A percentile compares a stretch with the other conserved stretches of the same genome.
Evolutionary conservation across 2,113 vertebrate species (phyloP).

Genomic region (Heterotis niloticus): DNA sequence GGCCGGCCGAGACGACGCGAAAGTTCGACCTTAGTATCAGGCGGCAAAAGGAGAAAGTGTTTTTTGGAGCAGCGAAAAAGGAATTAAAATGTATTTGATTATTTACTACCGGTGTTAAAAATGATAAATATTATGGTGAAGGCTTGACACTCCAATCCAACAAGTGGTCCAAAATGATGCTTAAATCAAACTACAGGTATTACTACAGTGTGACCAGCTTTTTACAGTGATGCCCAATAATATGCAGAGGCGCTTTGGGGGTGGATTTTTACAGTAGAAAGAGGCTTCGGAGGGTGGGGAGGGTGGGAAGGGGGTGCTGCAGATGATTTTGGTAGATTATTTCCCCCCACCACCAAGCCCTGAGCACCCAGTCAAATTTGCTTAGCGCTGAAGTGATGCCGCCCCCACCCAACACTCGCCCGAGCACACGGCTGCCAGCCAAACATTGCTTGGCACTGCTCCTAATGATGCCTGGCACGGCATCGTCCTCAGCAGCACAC

Average conservation of each 20-base stretch:
- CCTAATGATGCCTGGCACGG: constrained; percentile 94
- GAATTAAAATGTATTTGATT: not conserved
- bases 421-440: constrained; percentile 66
- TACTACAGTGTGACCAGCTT: not conserved
- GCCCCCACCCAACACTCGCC: not conserved
- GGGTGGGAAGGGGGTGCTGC: no score
- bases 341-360: not conserved
- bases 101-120: no score
- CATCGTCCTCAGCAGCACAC: constrained; percentile 83
- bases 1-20: not conserved
- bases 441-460: constrained; percentile 83
- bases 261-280: no score
- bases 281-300: no score
- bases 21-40: not conserved
- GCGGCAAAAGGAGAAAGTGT: not conserved
- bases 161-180: not conserved
- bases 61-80: not conserved
- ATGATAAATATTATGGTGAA: not conserved
- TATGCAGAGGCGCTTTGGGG: not conserved
- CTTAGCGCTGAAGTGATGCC: no score
- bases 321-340: not conserved
- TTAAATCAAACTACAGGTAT: not conserved
- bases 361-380: not conserved
- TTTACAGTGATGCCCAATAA: not conserved
- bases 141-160: not conserved